These are phyloP conservation scores for Leguminivora glycinivorella DNA, from an alignment of 1,140 invertebrate genomes.

Conservation along the genomic window DNA sequence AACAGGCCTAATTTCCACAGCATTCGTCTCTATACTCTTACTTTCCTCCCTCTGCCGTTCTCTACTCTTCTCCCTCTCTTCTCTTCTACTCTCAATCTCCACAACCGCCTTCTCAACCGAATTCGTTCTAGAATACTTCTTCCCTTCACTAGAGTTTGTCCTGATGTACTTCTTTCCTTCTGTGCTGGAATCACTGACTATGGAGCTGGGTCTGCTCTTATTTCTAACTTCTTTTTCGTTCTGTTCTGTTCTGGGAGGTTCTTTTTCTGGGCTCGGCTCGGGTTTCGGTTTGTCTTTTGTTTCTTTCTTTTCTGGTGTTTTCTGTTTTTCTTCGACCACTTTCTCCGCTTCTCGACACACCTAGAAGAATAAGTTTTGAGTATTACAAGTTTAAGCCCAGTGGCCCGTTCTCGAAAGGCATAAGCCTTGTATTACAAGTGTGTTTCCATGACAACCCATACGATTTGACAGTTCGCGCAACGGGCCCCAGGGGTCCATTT, in stretches of 20 bases:
- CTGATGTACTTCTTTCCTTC: slow-evolving; percentile 32
- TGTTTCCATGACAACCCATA: no score
- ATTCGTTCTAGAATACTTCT: slow-evolving; percentile 32
- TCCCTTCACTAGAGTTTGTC: slow-evolving; percentile 34
- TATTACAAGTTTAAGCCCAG: no score
- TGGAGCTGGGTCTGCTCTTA: slow-evolving; percentile 13
- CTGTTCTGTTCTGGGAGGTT: slow-evolving; percentile 41
- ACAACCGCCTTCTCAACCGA: slow-evolving; percentile 31
- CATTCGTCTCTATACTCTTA: slow-evolving; percentile 37
- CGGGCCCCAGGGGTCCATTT: no score
- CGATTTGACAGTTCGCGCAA: no score
- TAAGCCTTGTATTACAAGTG: no score
- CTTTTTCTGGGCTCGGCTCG: slow-evolving; percentile 39
- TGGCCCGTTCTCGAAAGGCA: no score
- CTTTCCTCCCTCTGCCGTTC: slow-evolving; percentile 29
- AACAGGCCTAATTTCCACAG: slow-evolving; percentile 61
- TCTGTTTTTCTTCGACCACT: slow-evolving; percentile 53
- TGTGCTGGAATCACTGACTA: slow-evolving; percentile 22
- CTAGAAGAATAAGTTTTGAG: slow-evolving; percentile 35
- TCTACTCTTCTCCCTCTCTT: slow-evolving; percentile 26
- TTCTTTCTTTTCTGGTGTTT: slow-evolving; percentile 45
- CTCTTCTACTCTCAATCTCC: slow-evolving; percentile 31
- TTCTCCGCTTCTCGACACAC: slow-evolving; percentile 74
- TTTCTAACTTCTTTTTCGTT: slow-evolving; percentile 14
- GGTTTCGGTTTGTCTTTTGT: slow-evolving; percentile 16